These are phyloP conservation scores for Zosterops pallidus DNA, from an alignment of 2,113 vertebrate genomes.

Conservation along the genomic window DNA sequence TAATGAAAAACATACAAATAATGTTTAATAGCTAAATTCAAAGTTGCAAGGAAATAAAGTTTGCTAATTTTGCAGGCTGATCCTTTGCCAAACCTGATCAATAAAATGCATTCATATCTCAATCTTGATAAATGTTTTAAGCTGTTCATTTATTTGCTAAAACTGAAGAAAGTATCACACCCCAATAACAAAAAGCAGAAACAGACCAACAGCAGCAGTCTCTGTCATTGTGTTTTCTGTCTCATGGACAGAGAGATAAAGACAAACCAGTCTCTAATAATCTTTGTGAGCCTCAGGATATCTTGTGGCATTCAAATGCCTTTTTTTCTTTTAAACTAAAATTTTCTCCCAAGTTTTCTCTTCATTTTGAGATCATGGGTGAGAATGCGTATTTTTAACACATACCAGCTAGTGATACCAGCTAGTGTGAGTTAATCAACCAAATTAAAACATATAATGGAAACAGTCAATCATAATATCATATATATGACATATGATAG, in stretches of 20 bases:
- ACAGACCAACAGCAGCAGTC: neutral
- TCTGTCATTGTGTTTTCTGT: neutral
- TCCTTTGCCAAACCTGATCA: neutral
- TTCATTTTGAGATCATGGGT: neutral
- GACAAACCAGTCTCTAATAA: neutral
- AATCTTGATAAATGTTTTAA: neutral
- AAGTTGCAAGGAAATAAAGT: neutral
- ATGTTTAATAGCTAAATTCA: neutral
- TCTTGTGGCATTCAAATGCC: neutral
- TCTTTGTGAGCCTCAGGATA: neutral
- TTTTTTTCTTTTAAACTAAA: neutral
- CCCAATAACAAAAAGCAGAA: neutral
- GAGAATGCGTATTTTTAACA: neutral
- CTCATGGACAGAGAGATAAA: neutral
- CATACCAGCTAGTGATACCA: neutral
- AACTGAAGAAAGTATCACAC: neutral
- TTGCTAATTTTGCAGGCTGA: neutral
- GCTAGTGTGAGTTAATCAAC: neutral
- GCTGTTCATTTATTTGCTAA: neutral
- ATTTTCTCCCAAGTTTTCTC: neutral
- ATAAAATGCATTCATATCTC: neutral
- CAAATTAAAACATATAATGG: neutral
- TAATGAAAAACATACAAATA: neutral
- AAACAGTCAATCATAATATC: neutral
- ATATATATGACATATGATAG: too few relatives aligned